A percentile compares a stretch with the other conserved stretches of the same genome.
Evolutionary conservation across 2,113 vertebrate genomes (phyloP).

Genomic region (Cygnus atratus): DNA sequence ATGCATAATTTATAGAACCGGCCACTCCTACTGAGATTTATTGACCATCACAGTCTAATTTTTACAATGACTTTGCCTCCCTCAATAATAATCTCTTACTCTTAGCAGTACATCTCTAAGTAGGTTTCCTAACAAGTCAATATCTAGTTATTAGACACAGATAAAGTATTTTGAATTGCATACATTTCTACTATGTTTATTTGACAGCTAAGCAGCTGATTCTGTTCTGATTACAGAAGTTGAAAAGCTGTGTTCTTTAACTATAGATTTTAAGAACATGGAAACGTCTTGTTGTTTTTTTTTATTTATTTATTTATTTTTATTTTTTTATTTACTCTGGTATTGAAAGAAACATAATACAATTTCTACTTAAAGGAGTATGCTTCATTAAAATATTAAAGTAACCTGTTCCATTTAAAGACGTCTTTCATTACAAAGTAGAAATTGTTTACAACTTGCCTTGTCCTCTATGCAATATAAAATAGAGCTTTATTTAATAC

Average conservation of each 20-base stretch:
- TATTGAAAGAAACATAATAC: background rate
- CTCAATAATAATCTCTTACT: background rate
- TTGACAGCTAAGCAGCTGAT: background rate
- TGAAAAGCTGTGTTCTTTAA: background rate
- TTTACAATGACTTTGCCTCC: slow-evolving; percentile 12
- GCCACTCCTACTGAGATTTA: background rate
- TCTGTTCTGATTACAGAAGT: background rate
- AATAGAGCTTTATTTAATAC: background rate
- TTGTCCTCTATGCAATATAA: background rate
- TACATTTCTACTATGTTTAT: background rate
- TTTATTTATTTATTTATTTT: background rate
- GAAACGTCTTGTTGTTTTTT: background rate
- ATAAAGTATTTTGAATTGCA: background rate
- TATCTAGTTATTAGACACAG: background rate
- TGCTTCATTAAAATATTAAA: background rate
- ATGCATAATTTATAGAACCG: background rate
- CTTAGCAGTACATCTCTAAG: slow-evolving; percentile 2
- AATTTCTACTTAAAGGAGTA: background rate
- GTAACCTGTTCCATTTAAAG: background rate
- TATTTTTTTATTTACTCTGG: background rate
- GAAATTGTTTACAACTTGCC: background rate
- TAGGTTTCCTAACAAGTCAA: background rate
- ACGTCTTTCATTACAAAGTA: background rate
- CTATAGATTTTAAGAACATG: background rate
- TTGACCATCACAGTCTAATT: background rate